Evolutionary conservation across 2,888 invertebrate species (phyloP).

Genomic region (Nemapogon koenigi): DNA sequence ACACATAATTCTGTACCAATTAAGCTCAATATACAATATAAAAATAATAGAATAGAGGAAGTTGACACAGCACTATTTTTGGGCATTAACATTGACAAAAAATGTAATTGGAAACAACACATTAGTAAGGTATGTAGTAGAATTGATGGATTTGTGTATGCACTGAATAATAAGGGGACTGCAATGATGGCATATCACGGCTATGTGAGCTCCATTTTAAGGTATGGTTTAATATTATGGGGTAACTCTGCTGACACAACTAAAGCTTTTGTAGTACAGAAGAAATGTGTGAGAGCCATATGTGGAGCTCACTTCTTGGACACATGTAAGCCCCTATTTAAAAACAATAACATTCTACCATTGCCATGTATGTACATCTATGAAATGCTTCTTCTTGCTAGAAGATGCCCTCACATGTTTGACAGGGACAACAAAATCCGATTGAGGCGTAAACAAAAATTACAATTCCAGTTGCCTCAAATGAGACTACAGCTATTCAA

Average conservation of each 20-base stretch:
- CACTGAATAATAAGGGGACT: not conserved
- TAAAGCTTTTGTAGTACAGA: not conserved
- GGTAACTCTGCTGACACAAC: constrained; percentile 1
- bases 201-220: not conserved
- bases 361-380: not conserved
- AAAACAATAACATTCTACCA: not conserved
- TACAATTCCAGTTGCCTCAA: too few species aligned
- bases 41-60: not conserved
- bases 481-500: too few species aligned
- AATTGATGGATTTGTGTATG: constrained; percentile 2
- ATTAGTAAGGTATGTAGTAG: not conserved
- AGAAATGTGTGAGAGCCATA: constrained; percentile 4
- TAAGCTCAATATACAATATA: not conserved
- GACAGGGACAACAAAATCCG: too few species aligned
- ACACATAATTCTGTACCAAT: not conserved
- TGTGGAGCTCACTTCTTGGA: not conserved
- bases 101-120: not conserved
- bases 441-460: too few species aligned
- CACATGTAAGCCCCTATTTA: constrained; percentile 1
- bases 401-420: not conserved
- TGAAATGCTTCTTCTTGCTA: not conserved
- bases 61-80: not conserved
- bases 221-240: constrained; percentile 6
- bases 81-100: not conserved
- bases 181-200: constrained; percentile 1